Evolutionary conservation across 2,888 invertebrate species (phyloP), one percentile per base, ranked within the genome.

Genomic region (Dasysyrphus tricinctus): DNA sequence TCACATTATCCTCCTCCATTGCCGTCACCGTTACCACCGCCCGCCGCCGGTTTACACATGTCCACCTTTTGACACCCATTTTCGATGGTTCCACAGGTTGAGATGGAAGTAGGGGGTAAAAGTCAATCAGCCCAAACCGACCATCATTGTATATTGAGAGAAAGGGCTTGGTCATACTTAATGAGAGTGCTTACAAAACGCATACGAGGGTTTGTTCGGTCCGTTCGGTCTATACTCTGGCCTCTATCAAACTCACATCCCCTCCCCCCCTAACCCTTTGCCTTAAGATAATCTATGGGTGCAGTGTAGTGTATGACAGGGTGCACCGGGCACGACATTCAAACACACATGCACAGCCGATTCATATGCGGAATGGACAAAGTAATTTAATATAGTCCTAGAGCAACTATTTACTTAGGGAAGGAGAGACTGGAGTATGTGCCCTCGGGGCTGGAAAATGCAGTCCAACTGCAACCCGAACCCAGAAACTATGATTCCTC

Each of bases 351-450:
- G 2, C 47, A 47, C 42, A 39, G 37, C 70, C 44, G 14, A 49
- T 67, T 67, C 49, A 49, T 67, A 49, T 67, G 49, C 67, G 19
- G 67, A 67, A 49, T 75, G 82, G 82, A 72, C 86, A 75, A 82
- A 82, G 86, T 86, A 86, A 86, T 86, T 86, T 86, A 86, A 86
- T 86, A 86, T 79, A 81, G 78, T 82, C 67, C 78, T 56, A 75
- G 67, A 67, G 79, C 72, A 86, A 86, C 86, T 86, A 86, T 86
- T 86, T 86, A 86, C 82, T 79, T 75, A 78, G 59, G 29, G 49
- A 54, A 37, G 24, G 37, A 47, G 47, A 19, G 19, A 37, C 39
- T 49, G 16, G 19, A 61, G 54, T 76, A 39, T 70, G 39, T 80
- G 76, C 56, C 76, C 79, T 65, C 61, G 49, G 57, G 69, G 73